Evolutionary conservation across 2,888 invertebrate species (phyloP), one percentile per base, ranked within the genome.

Genomic region (Pecten maximus): DNA sequence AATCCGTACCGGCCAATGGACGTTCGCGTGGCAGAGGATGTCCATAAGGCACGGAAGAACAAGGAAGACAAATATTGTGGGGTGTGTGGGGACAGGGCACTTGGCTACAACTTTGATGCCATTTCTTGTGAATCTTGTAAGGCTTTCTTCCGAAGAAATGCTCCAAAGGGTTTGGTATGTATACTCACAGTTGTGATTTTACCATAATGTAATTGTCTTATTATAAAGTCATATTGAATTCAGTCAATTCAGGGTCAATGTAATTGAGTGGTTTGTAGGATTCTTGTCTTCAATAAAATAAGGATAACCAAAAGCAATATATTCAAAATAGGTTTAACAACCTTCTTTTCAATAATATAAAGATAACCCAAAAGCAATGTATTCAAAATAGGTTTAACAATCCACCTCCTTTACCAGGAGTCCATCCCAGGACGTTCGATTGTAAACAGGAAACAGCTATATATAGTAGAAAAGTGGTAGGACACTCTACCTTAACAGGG

Each of bases 81-180:
- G 0, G 96, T 97, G 88, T 97, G 97, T 90, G 97, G 97, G 4
- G 97, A 97, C 93, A 93, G 96, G 40, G 97, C 97, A 10, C 95
- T 97, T 40, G 96, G 96, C 48, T 97, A 96, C 95, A 97, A 97
- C 94, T 97, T 97, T 91, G 97, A 97, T 94, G 97, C 97, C 94
- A 96, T 97, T 90, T 96, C 96, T n/a, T 97, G 97, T 93, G 97
- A 97, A 94, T 96, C 96, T 0, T 96, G 97, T 93, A 97, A 97
- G 94, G 97, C 97, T 16, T 97, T 97, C 95, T 97, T 97, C 94
- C 93, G 97, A 90, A 90, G 97, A 91, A 97, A 97, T 95, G 97
- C 97, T n/a, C 96, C 96, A 28, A 97, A 97, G 94, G 96, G 96
- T 90, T 94, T 97, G 95, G 97, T 97, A 94, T 94, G 96, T 95